phyloP scores from a whole-genome alignment of 2,888 invertebrate species.

The Xestia rhomboidea region DNA sequence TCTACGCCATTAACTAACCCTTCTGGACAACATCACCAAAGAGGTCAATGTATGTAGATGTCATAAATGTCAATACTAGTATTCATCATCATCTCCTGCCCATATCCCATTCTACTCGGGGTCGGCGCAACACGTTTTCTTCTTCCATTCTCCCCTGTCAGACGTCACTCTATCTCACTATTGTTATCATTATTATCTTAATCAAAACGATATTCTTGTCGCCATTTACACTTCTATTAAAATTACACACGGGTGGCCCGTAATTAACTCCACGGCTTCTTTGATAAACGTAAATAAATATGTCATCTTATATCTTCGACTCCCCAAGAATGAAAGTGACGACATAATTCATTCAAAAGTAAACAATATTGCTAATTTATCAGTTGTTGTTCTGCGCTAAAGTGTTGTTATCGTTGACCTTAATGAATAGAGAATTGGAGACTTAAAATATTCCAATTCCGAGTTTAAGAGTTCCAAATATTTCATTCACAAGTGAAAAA shows the following conservation, averaged over 20 bases:
- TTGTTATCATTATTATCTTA: background rate
- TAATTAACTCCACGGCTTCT: slow-evolving; percentile 12
- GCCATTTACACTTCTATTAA: background rate
- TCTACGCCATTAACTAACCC: no score
- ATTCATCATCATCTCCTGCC: no score
- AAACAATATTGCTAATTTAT: slow-evolving; percentile 43
- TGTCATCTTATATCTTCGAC: slow-evolving; percentile 15
- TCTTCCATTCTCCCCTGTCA: no score
- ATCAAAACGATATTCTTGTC: background rate
- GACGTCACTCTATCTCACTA: no score
- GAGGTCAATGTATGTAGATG: no score
- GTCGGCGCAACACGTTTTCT: no score
- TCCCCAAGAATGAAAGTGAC: slow-evolving; percentile 15
- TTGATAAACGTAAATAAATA: slow-evolving; percentile 27
- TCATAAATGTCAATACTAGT: no score
- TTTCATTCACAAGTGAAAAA: background rate
- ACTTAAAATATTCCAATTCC: slow-evolving; percentile 10
- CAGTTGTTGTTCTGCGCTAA: slow-evolving; percentile 51
- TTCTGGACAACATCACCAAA: background rate
- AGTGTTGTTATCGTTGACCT: slow-evolving; percentile 42
- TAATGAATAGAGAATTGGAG: background rate
- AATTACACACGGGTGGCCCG: background rate
- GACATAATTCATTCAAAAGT: slow-evolving; percentile 45
- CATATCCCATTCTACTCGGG: no score
- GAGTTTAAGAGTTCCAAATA: background rate